A percentile compares a stretch with the other conserved stretches of the same genome.
Evolutionary conservation across 2,113 vertebrate species (phyloP).

Genomic region (Tringa solitaria): DNA sequence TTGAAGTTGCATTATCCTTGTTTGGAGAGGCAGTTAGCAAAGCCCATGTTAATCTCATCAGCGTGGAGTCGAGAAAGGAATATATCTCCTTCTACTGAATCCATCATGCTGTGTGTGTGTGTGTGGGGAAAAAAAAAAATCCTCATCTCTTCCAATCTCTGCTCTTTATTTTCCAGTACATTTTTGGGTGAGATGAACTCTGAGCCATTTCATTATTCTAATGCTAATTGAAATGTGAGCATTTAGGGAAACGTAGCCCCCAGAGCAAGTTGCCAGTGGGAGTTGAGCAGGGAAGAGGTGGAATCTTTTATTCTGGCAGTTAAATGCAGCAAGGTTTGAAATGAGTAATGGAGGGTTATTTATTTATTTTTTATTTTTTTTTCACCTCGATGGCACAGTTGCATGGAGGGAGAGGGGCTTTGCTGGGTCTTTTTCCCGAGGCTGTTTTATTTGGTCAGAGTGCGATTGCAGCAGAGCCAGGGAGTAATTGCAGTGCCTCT

Average conservation of each 20-base stretch:
- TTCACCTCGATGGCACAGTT: background rate
- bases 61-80: slow-evolving; percentile 18
- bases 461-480: slow-evolving; percentile 34
- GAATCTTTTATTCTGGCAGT: slow-evolving; percentile 44
- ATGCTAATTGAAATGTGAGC: slow-evolving; percentile 50
- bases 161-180: slow-evolving; percentile 48
- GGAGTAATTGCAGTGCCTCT: slow-evolving; percentile 48
- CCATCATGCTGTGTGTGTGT: background rate
- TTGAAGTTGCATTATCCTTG: slow-evolving; percentile 61
- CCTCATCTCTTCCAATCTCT: slow-evolving; percentile 15
- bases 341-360: slow-evolving; percentile 44
- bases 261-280: slow-evolving; percentile 60
- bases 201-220: slow-evolving; percentile 42
- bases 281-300: slow-evolving; percentile 48
- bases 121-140: background rate
- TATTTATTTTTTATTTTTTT: background rate
- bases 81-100: background rate
- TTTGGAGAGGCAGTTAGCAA: slow-evolving; percentile 53
- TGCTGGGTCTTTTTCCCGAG: background rate
- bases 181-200: slow-evolving; percentile 50
- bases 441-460: slow-evolving; percentile 3
- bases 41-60: slow-evolving; percentile 52
- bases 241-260: slow-evolving; percentile 43
- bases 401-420: background rate
- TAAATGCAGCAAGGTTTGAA: slow-evolving; percentile 49